Base-by-base conservation (phyloP, 2,113 vertebrate species). In the Perca fluviatilis region DNA sequence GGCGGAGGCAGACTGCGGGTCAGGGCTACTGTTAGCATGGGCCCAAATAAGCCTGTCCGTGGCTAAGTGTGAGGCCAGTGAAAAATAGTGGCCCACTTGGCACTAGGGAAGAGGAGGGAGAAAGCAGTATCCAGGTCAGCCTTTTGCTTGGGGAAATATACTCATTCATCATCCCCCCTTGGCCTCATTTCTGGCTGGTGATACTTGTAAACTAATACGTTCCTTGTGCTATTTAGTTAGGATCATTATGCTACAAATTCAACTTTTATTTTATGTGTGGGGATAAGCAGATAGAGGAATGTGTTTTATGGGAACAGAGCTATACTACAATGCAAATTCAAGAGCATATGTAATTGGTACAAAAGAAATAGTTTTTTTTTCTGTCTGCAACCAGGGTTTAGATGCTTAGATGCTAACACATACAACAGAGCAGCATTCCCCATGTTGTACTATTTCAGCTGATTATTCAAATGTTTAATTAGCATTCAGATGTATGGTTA, bases 121-220 rank as follows among this genome's bases (percentile, higher is more conserved):
- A 65, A 95, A 93, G 94, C 95, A 93, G 94, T 96, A 96, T 96
- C 96, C 96, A 96, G 97, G 98, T 98, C 98, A 98, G 97, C 92
- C 94, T 96, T 95, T 96, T 95, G 96, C 97, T 97, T 93, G 96
- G 95, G 95, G 96, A 96, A 96, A 96, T 95, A 89, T 83, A 92
- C 89, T 90, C 97, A 97, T 99, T 97, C 95, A 97, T 99, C 98
- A 98, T 94, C 92, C 91, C 90, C 95, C 95, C 95, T 95, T 97
- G 97, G 97, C 97, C 97, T 99, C 96, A 96, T 99, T 98, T 97
- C 97, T 97, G 96, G 95, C 94, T 94, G 94, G 94, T 95, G 96
- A 97, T 96, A 95, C 96, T 95, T 92, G 47, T 94, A 95, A 94
- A 95, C 97, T 97, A 97, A 96, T 96, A 96, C 96, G 95, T 95